Evolutionary conservation across 2,888 invertebrate genomes (phyloP).

Genomic region (Oscheius sp.): DNA sequence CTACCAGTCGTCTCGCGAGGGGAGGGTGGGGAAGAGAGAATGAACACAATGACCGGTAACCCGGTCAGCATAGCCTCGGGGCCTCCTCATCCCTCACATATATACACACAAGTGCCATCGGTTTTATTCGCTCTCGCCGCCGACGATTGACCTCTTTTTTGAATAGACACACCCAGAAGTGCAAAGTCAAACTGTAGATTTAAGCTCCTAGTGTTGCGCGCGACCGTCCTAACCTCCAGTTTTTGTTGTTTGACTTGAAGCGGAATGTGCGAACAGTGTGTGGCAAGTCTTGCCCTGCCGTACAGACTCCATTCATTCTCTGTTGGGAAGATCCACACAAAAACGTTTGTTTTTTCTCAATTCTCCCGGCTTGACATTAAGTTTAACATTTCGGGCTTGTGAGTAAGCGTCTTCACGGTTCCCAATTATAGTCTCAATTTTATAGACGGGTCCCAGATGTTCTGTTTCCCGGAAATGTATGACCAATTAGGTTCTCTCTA

Average conservation of each 20-base stretch:
- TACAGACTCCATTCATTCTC: too few relatives aligned
- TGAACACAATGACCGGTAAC: conserved; percentile 28
- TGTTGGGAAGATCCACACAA: too few relatives aligned
- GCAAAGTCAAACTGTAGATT: conserved; percentile 25
- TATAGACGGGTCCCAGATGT: too few relatives aligned
- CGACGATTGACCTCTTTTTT: conserved; percentile 27
- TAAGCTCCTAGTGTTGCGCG: too few relatives aligned
- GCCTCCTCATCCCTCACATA: conserved; percentile 7
- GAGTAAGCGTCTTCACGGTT: too few relatives aligned
- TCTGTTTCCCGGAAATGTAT: too few relatives aligned
- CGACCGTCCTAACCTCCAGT: conserved; percentile 14
- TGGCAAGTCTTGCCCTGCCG: conserved; percentile 2
- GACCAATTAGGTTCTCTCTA: too few relatives aligned
- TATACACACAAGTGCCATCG: conserved; percentile 25
- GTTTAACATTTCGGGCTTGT: too few relatives aligned
- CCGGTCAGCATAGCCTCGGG: conserved; percentile 32
- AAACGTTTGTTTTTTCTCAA: too few relatives aligned
- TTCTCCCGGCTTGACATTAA: too few relatives aligned
- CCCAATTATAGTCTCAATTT: too few relatives aligned
- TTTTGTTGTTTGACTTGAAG: conserved; percentile 15
- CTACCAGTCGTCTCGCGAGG: conserved; percentile 12
- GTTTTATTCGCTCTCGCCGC: conserved; percentile 27
- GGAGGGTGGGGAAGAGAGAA: background rate
- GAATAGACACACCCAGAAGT: conserved; percentile 3
- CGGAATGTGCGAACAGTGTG: background rate